Base-by-base conservation (phyloP, 1,140 invertebrate genomes). In the Leptopilina clavipes region DNA sequence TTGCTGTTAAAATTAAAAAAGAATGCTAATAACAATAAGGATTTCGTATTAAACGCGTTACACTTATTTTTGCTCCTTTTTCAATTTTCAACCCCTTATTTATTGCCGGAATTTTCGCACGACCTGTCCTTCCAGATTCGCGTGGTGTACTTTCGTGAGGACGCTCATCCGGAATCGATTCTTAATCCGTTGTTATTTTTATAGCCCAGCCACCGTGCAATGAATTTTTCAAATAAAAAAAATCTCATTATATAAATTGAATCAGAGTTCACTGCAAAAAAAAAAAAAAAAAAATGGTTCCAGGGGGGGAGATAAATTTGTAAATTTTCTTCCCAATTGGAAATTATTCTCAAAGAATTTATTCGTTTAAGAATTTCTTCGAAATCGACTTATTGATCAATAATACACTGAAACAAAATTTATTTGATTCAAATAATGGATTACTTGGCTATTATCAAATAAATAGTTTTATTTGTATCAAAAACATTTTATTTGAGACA, bases 111-210 rank as follows among this genome's bases (percentile, higher is more conserved):
- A 65, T 65, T 65, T 65, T 65, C 59, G 59, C 59, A 65, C 59
- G 59, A 37, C 19, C 59, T 65, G 22, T 65, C 59, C 59, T 65
- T 31, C 22, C 14, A 65, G 59, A 65, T 65, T 65, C 59, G 59
- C 25, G 25, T 25, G 25, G 59, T 65, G 59, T n/a, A 65, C 19
- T 31, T 65, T 65, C 59, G 59, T 65, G 59, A 65, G 59, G 19
- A 65, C 11, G 22, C 59, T 65, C 59, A 65, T 65, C 59, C 59
- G 59, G 11, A 65, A 65, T 65, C 59, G 59, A 65, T 65, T 65
- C 25, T 65, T 65, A 65, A 65, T 65, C 59, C 59, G 59, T 65
- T 65, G 59, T 31, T 31, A 65, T 65, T 65, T 65, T 65, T 65
- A 65, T 31, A 5, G 22, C 59, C 59, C 14, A 11, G 22, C 3